phyloP scores from a whole-genome alignment of 2,113 vertebrate genomes.

The Myotis davidii region DNA sequence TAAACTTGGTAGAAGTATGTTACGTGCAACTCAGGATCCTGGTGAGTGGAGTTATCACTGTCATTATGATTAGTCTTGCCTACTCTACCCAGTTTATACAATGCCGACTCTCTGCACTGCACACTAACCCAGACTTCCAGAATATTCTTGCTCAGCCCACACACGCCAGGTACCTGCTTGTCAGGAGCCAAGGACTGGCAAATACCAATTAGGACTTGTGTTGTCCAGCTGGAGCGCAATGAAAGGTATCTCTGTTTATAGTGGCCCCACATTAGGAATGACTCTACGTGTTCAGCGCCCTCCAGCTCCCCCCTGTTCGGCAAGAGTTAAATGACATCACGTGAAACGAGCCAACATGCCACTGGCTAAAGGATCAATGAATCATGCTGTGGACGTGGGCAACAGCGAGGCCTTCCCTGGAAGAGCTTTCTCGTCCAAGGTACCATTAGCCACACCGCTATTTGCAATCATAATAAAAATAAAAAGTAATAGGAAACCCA shows the following conservation, averaged over 20 bases:
- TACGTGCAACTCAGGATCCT: neutral
- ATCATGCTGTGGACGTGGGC: neutral
- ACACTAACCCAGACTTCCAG: neutral
- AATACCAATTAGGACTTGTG: neutral
- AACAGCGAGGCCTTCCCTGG: neutral
- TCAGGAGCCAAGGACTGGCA: conserved; percentile 26
- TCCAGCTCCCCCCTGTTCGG: neutral
- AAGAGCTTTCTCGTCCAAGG: conserved; percentile 25
- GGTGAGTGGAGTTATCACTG: neutral
- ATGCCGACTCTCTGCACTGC: neutral
- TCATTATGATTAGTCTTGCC: neutral
- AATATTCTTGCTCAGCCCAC: neutral
- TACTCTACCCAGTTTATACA: neutral
- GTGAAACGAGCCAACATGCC: neutral
- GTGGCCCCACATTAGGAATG: neutral
- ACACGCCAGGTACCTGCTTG: neutral
- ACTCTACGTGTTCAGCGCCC: neutral
- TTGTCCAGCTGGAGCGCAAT: neutral
- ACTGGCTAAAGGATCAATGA: neutral
- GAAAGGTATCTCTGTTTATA: neutral
- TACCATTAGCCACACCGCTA: conserved; percentile 45
- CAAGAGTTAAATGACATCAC: neutral
- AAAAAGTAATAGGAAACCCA: conserved; percentile 72
- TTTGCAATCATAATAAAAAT: conserved; percentile 73
- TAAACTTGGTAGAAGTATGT: neutral